Evolutionary conservation across 2,113 vertebrate genomes (phyloP).

Genomic region (Neomonachus schauinslandi): DNA sequence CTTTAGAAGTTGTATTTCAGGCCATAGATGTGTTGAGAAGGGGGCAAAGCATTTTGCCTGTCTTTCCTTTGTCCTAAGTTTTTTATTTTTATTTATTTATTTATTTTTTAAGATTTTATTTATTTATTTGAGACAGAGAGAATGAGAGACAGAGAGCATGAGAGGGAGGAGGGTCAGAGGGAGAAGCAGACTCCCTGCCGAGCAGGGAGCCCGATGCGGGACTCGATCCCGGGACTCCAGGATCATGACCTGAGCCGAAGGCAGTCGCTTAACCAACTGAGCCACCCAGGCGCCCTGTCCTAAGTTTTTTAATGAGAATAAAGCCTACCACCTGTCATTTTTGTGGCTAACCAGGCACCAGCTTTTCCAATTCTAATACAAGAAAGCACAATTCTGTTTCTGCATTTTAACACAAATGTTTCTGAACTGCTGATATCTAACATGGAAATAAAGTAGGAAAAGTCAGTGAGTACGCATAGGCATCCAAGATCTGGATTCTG

Average conservation of each 20-base stretch:
- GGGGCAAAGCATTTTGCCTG: background rate
- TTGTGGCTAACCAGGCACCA: background rate
- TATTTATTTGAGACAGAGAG: too few species aligned
- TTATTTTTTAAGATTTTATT: too few species aligned
- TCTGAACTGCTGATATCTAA: background rate
- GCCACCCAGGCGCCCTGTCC: too few species aligned
- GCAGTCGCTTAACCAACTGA: too few species aligned
- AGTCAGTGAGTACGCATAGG: background rate
- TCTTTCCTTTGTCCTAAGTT: background rate
- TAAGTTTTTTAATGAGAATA: conserved; percentile 1
- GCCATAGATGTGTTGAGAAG: conserved; percentile 42
- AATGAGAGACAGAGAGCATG: too few species aligned
- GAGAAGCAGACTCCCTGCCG: too few species aligned
- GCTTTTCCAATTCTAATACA: conserved; percentile 15
- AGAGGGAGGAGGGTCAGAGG: too few species aligned
- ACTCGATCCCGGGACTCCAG: too few species aligned
- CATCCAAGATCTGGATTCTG: background rate
- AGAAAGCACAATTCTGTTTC: conserved; percentile 30
- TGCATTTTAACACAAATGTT: background rate
- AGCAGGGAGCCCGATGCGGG: too few species aligned
- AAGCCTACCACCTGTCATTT: background rate
- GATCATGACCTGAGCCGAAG: too few species aligned
- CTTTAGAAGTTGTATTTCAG: conserved; percentile 54
- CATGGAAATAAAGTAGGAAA: conserved; percentile 32
- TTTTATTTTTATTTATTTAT: too few species aligned